These are phyloP conservation scores for Syngnathus acus DNA, from an alignment of 2,797 vertebrate species.

Conservation along the genomic window DNA sequence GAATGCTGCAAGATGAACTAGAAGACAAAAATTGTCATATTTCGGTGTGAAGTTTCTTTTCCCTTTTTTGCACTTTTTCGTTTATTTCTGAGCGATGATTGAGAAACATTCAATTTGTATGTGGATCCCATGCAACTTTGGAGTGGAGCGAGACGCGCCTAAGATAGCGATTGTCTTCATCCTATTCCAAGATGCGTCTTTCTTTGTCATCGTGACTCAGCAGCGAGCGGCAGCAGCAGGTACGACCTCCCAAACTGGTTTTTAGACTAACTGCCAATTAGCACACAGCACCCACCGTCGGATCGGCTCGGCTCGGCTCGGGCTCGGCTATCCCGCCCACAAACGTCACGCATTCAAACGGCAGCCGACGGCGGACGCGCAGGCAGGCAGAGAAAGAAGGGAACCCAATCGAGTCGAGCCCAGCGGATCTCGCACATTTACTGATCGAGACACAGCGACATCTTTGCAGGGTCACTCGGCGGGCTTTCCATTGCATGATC, in stretches of 20 bases:
- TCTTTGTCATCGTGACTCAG: constrained; percentile 25
- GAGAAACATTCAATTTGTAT: too few relatives aligned
- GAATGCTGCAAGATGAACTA: not conserved
- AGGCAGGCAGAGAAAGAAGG: constrained; percentile 18
- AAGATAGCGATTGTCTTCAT: not conserved
- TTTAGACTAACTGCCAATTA: not conserved
- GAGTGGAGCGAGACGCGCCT: not conserved
- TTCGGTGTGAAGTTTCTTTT: too few relatives aligned
- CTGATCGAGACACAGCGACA: not conserved
- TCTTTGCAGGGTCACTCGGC: constrained; percentile 29
- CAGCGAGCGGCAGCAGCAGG: constrained; percentile 2
- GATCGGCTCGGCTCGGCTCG: not conserved
- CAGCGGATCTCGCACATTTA: constrained; percentile 24
- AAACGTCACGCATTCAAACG: constrained; percentile 65
- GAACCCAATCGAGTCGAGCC: constrained; percentile 4
- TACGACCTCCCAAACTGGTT: not conserved
- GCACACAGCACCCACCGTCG: constrained; percentile 13
- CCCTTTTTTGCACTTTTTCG: too few relatives aligned
- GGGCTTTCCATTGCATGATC: constrained; percentile 14
- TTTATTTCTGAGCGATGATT: not conserved
- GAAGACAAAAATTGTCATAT: not conserved
- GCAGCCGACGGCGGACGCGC: constrained; percentile 33
- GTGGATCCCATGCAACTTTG: not conserved
- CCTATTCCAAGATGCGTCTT: not conserved
- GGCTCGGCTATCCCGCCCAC: constrained; percentile 54